Conservation (phyloP, 1,140 invertebrate genomes). For the Cydia amplana region DNA sequence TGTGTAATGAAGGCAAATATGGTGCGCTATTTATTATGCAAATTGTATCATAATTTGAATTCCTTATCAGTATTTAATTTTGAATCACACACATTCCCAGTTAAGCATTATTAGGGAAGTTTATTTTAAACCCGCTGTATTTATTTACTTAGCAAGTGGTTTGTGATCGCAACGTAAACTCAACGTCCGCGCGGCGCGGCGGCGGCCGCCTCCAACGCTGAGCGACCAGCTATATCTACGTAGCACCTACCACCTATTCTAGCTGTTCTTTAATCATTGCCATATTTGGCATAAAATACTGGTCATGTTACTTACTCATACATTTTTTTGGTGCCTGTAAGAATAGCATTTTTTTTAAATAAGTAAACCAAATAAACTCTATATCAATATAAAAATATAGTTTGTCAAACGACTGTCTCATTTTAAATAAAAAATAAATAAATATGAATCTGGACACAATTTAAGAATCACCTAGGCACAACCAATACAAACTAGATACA, state of each 20-base stretch:
- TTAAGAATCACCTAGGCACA: too few relatives aligned
- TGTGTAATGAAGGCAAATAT: constrained; percentile 1
- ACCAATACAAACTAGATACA: too few relatives aligned
- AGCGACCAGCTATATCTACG: constrained; percentile 30
- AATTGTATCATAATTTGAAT: background rate
- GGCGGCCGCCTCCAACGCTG: constrained; percentile 37
- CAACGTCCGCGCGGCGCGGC: constrained; percentile 43
- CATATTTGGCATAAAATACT: too few relatives aligned
- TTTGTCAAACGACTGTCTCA: too few relatives aligned
- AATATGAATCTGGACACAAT: too few relatives aligned
- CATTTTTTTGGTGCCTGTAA: too few relatives aligned
- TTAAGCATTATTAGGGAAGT: constrained; percentile 71
- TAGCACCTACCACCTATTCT: background rate
- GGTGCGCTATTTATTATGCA: constrained; percentile 3
- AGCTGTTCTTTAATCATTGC: background rate
- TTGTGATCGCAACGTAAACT: constrained; percentile 72
- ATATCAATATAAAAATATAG: too few relatives aligned
- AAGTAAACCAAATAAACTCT: too few relatives aligned
- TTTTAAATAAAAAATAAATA: too few relatives aligned
- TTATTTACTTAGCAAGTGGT: constrained; percentile 76
- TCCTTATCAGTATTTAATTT: constrained; percentile 44
- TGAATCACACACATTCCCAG: constrained; percentile 69
- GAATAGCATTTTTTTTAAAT: too few relatives aligned
- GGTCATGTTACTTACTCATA: too few relatives aligned
- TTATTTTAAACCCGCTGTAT: constrained; percentile 73